Evolutionary conservation across 2,113 vertebrate genomes (phyloP).

Genomic region (Centropus bengalensis): DNA sequence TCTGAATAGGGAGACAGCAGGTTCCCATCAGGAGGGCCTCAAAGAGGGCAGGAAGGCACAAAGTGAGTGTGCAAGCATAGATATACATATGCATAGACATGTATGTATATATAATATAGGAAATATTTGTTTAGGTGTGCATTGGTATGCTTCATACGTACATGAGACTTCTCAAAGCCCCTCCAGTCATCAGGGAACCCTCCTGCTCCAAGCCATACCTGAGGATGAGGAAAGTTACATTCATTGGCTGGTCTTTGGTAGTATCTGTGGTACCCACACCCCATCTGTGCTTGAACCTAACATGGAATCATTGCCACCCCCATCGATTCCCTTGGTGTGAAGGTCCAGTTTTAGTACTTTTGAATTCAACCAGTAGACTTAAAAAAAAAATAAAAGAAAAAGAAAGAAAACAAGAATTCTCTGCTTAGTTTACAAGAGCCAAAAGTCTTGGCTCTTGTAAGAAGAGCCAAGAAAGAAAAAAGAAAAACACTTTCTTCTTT

Average conservation of each 20-base stretch:
- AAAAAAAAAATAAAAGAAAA: background rate
- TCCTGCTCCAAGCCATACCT: background rate
- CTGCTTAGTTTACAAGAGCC: background rate
- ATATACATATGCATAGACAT: rapidly evolving
- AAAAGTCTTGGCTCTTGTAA: no score
- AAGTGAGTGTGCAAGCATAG: rapidly evolving
- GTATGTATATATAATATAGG: no score
- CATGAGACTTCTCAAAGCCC: background rate
- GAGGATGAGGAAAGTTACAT: no score
- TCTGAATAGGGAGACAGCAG: background rate
- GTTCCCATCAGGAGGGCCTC: background rate
- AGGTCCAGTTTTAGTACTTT: background rate
- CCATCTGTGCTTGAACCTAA: background rate
- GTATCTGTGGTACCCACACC: background rate
- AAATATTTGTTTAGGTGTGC: background rate
- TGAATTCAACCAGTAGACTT: background rate
- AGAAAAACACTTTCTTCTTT: no score
- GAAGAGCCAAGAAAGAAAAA: no score
- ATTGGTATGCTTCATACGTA: background rate
- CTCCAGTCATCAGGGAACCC: background rate
- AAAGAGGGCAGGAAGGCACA: background rate
- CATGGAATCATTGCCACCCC: background rate
- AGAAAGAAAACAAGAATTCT: background rate
- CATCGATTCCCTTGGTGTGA: no score
- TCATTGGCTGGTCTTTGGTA: background rate